Evolutionary conservation across 1,140 invertebrate species (phyloP), one percentile per base, ranked within the genome.

Genomic region (Popillia japonica): DNA sequence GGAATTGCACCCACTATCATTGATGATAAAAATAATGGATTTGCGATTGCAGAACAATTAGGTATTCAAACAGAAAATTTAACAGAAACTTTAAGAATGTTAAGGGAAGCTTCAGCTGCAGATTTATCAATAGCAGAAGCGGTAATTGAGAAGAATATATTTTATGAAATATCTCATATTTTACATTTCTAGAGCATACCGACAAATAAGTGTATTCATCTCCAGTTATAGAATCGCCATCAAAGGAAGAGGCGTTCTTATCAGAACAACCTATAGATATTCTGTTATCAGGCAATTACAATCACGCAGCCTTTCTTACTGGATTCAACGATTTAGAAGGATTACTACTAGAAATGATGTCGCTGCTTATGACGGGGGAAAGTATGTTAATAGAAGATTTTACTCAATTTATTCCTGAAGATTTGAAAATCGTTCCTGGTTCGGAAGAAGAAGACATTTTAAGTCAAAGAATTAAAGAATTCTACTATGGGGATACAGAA

Each of bases 401-500:
- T 42, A 72, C 41, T 68, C 6, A 2, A 48, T 42, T 17, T 14
- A 86, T 90, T 34, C 88, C 89, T 3, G 83, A 86, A 80, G 84
- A 85, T 6, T 86, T 87, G 76, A 85, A 86, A 76, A 86, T 89
- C 76, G 80, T 87, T 80, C 80, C 87, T n/a, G 86, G 86, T 73
- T 83, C 86, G 20, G 78, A 87, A 11, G 83, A 86, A 48, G 87
- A 88, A 59, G 80, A 83, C 42, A 80, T 88, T 77, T 85, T 88
- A 14, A 78, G 87, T 0, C 74, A 88, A 55, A 87, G 88, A 79
- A 84, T 90, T 6, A 90, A 89, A 81, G 82, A 89, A 17, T 87
- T 86, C 76, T 90, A 90, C 79, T 90, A 89, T 78, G 85, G 87
- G 3, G 87, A 90, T 78, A 87, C 80, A 42, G 85, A 64, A 86